Evolutionary conservation across 2,113 vertebrate species (phyloP).

Genomic region (Embiotoca jacksoni): DNA sequence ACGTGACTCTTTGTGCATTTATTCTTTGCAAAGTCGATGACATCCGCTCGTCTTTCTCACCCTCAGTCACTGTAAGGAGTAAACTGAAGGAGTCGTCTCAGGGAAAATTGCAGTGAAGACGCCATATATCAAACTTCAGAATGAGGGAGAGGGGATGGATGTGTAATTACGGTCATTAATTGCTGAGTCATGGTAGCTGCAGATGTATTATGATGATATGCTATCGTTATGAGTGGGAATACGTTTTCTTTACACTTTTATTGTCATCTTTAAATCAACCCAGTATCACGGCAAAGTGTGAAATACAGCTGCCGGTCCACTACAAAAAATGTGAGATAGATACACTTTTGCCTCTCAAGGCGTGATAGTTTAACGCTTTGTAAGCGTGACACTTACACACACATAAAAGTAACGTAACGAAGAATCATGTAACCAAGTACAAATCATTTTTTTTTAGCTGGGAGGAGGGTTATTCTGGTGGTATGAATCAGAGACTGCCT

Average conservation of each 20-base stretch:
- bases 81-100: conserved; percentile 14
- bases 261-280: neutral
- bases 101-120: conserved; percentile 3
- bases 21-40: neutral
- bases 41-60: neutral
- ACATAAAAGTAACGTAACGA: too few relatives aligned
- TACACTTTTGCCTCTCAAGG: too few relatives aligned
- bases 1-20: neutral
- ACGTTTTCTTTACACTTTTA: conserved; percentile 1
- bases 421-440: too few relatives aligned
- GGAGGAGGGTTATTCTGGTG: too few relatives aligned
- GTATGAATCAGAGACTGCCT: too few relatives aligned
- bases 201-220: conserved; percentile 37
- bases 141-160: conserved; percentile 9
- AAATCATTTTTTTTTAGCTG: too few relatives aligned
- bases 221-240: neutral
- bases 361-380: too few relatives aligned
- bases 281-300: too few relatives aligned
- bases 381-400: too few relatives aligned
- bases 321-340: too few relatives aligned
- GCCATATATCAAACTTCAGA: conserved; percentile 15
- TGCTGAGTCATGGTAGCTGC: conserved; percentile 31
- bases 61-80: conserved; percentile 1
- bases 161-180: conserved; percentile 41
- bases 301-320: too few relatives aligned